Percentiles rank a stretch among this genome's conserved stretches.
These are phyloP conservation scores for Arothron firmamentum DNA, from an alignment of 2,113 vertebrate genomes.

Conservation along the genomic window DNA sequence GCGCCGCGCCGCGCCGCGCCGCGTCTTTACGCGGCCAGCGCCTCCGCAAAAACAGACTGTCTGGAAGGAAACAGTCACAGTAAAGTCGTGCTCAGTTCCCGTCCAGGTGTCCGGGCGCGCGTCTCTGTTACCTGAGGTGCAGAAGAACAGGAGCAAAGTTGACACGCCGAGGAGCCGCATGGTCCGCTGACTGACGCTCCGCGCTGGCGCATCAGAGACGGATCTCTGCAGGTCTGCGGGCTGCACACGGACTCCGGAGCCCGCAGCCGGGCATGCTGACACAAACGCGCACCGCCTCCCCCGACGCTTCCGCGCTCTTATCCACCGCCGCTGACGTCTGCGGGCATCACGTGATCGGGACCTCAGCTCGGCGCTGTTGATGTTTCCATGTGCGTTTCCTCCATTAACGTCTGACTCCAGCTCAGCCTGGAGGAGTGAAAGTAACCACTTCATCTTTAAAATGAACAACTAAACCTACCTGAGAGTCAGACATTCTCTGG, in stretches of 20 bases:
- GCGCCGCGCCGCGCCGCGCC: too few species aligned
- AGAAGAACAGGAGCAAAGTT: constrained; percentile 62
- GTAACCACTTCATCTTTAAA: too few species aligned
- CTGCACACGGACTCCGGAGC: constrained; percentile 22
- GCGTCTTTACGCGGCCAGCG: too few species aligned
- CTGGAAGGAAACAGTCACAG: too few species aligned
- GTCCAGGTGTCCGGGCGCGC: too few species aligned
- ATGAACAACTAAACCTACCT: too few species aligned
- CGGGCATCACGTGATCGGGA: constrained; percentile 7
- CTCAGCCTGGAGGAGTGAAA: too few species aligned
- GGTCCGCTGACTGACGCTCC: constrained; percentile 31
- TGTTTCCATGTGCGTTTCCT: background rate
- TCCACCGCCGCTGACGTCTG: constrained; percentile 4
- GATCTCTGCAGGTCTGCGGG: constrained; percentile 8
- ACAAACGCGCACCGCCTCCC: constrained; percentile 9
- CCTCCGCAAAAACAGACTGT: too few species aligned
- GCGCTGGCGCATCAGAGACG: constrained; percentile 38
- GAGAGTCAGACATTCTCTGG: too few species aligned
- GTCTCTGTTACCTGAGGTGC: constrained; percentile 59
- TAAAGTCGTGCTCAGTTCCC: background rate
- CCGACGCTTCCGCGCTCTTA: constrained; percentile 19
- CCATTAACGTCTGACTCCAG: too few species aligned
- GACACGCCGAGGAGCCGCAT: constrained; percentile 63
- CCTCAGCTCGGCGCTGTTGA: background rate
- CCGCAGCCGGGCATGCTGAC: constrained; percentile 24